phyloP scores from a whole-genome alignment of 2,888 invertebrate species.

The Drosophila subquinaria region DNA sequence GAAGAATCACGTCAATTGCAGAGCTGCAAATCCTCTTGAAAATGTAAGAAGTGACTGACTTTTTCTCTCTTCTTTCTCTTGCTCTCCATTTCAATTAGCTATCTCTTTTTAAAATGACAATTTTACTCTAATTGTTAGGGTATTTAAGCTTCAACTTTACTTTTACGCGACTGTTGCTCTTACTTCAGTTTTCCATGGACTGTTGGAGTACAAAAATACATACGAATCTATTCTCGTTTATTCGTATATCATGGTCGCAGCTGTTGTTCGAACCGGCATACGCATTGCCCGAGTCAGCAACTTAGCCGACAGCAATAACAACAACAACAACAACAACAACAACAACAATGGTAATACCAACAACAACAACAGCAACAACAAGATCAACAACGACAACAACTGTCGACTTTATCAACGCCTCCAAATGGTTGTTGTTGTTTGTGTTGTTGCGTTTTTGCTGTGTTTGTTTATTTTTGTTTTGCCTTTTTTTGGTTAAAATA shows the following conservation, averaged over 20 bases:
- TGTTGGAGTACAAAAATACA: conserved; percentile 60
- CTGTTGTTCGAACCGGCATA: conserved; percentile 59
- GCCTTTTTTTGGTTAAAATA: conserved; percentile 35
- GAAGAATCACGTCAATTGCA: too few species aligned
- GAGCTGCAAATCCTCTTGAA: too few species aligned
- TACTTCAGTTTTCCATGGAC: conserved; percentile 40
- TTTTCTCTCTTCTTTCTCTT: neutral
- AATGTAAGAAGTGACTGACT: too few species aligned
- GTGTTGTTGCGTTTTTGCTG: conserved; percentile 38
- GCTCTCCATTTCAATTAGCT: neutral
- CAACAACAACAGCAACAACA: neutral
- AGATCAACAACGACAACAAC: conserved; percentile 32
- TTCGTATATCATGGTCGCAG: conserved; percentile 65
- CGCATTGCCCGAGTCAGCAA: conserved; percentile 29
- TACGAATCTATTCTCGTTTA: conserved; percentile 30
- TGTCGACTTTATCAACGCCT: conserved; percentile 74
- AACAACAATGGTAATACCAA: conserved; percentile 26
- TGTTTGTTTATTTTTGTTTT: conserved; percentile 53
- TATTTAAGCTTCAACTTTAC: conserved; percentile 10
- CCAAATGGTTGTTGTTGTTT: conserved; percentile 26
- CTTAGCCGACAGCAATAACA: conserved; percentile 1
- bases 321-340: conserved; percentile 16
- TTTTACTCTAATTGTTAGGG: conserved; percentile 16
- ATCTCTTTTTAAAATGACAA: neutral
- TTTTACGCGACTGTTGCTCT: conserved; percentile 1